Conservation (phyloP, 2,888 invertebrate species). For the Leistus spinibarbis region DNA sequence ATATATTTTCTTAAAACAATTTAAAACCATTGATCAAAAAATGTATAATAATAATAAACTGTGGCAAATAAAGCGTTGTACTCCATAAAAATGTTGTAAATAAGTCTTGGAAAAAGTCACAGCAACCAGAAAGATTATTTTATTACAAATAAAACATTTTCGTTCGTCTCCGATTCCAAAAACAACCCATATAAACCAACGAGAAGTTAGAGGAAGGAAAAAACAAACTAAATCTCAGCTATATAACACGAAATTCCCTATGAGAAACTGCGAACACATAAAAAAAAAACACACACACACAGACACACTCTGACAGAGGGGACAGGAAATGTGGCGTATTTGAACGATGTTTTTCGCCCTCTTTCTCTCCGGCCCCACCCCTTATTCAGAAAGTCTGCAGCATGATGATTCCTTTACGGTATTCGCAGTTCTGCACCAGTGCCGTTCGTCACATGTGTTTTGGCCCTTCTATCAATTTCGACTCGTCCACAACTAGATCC, state of each 20-base stretch:
- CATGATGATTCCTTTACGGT: background rate
- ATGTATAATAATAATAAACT: too few relatives aligned
- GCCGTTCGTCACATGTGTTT: background rate
- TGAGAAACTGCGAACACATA: slow-evolving; percentile 6
- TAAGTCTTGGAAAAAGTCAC: background rate
- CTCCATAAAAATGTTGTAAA: too few relatives aligned
- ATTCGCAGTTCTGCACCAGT: background rate
- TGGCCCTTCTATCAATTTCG: background rate
- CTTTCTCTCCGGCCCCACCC: background rate
- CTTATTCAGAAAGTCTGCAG: background rate
- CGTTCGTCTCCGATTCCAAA: background rate
- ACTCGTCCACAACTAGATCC: background rate
- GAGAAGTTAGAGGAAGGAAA: background rate
- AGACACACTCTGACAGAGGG: background rate
- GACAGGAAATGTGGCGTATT: slow-evolving; percentile 3
- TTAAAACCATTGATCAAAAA: too few relatives aligned
- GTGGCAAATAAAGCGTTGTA: too few relatives aligned
- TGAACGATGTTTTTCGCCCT: background rate
- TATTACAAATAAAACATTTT: background rate
- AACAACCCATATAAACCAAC: background rate
- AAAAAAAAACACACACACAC: background rate
- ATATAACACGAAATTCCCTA: slow-evolving; percentile 5
- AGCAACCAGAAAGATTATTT: background rate
- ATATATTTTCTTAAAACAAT: too few relatives aligned
- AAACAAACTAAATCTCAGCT: background rate